A percentile compares a stretch with the other conserved stretches of the same genome.
Conservation (phyloP, 1,140 invertebrate genomes). For the Nomia melanderi region DNA sequence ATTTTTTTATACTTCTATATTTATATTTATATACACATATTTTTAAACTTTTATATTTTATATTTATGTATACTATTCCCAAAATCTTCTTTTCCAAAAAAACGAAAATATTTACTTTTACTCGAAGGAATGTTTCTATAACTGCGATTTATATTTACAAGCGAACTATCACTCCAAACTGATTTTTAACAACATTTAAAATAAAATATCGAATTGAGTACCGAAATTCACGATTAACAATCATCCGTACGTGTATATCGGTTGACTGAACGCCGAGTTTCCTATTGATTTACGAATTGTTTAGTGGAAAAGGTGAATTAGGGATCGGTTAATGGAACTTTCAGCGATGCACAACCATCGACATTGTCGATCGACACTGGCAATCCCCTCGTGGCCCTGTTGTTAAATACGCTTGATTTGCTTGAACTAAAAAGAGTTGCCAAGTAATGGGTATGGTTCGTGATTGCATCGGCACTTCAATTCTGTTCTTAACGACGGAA, state of each 20-base stretch:
- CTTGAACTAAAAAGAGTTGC: conserved; percentile 18
- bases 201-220: neutral
- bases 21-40: too few relatives aligned
- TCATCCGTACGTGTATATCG: neutral
- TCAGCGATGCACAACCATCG: conserved; percentile 12
- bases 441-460: conserved; percentile 14
- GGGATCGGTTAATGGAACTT: conserved; percentile 23
- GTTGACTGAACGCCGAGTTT: neutral
- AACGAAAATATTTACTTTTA: too few relatives aligned
- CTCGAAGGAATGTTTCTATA: too few relatives aligned
- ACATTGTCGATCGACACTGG: conserved; percentile 26
- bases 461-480: conserved; percentile 28
- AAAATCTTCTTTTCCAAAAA: too few relatives aligned
- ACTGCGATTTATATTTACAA: too few relatives aligned
- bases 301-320: neutral
- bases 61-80: too few relatives aligned
- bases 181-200: too few relatives aligned
- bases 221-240: neutral
- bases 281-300: conserved; percentile 10
- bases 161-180: neutral
- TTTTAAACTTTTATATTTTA: too few relatives aligned
- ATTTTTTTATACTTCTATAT: too few relatives aligned
- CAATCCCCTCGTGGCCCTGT: conserved; percentile 17
- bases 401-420: conserved; percentile 38
- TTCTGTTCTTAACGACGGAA: conserved; percentile 28